A percentile compares a stretch with the other conserved stretches of the same genome.
Evolutionary conservation across 2,797 vertebrate species (phyloP).

Genomic region (Neosalanx taihuensis): DNA sequence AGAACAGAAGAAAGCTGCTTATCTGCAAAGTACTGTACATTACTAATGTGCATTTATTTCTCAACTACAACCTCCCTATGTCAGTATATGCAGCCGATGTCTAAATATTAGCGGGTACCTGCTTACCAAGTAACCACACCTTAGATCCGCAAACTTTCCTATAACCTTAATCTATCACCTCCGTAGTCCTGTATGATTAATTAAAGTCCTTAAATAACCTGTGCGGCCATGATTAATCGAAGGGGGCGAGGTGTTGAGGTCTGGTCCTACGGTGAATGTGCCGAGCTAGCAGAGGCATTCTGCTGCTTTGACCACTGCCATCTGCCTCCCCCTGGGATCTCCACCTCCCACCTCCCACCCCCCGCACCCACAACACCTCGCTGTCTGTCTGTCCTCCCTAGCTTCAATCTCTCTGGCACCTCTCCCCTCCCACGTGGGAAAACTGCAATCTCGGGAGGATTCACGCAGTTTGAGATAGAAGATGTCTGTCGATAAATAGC

Average conservation of each 20-base stretch:
- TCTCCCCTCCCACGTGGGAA: not conserved
- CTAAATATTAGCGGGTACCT: not conserved
- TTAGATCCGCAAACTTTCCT: conserved; percentile 64
- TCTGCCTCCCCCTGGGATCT: conserved; percentile 74
- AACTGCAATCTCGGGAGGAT: not conserved
- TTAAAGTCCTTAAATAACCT: conserved; percentile 70
- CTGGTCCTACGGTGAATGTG: conserved; percentile 72
- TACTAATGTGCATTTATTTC: not conserved
- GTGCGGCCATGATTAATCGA: conserved; percentile 67
- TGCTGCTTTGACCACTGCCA: conserved; percentile 68
- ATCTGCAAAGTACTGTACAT: not conserved
- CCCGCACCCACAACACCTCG: not conserved
- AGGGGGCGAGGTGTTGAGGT: conserved; percentile 66
- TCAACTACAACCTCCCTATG: not conserved
- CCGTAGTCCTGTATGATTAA: conserved; percentile 70
- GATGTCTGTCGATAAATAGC: not conserved
- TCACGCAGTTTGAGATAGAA: not conserved
- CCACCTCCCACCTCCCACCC: conserved; percentile 46
- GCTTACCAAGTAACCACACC: conserved; percentile 38
- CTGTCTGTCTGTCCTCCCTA: no score
- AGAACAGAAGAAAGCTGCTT: no score
- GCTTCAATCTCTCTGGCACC: not conserved
- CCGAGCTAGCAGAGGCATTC: conserved; percentile 67
- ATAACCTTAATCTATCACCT: conserved; percentile 77
- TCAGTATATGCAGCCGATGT: not conserved